These are phyloP conservation scores for Callosobruchus maculatus DNA, from an alignment of 2,888 invertebrate genomes.

Conservation along the genomic window DNA sequence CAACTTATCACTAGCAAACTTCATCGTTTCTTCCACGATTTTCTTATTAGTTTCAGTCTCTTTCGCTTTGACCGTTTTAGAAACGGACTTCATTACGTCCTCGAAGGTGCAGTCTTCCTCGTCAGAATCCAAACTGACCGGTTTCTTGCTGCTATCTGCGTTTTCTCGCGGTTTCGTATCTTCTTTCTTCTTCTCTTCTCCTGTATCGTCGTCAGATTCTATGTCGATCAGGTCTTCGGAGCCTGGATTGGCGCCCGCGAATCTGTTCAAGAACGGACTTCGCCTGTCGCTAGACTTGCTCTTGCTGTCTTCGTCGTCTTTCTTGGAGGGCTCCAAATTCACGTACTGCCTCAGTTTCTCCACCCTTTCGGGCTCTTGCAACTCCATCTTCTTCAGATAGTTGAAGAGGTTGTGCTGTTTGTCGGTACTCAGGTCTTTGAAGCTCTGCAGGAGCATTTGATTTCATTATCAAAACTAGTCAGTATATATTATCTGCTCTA, in stretches of 20 bases:
- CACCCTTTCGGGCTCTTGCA: constrained; percentile 71
- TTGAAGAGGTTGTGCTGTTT: constrained; percentile 81
- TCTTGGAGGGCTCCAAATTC: constrained; percentile 51
- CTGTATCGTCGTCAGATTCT: constrained; percentile 22
- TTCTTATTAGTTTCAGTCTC: constrained; percentile 51
- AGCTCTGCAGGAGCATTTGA: constrained; percentile 77
- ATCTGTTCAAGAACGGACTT: constrained; percentile 52
- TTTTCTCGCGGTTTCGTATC: constrained; percentile 23
- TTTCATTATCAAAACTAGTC: too few species aligned
- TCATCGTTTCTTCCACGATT: constrained; percentile 36
- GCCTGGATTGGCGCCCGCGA: constrained; percentile 46
- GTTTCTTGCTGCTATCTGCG: constrained; percentile 24
- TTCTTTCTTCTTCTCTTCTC: constrained; percentile 17
- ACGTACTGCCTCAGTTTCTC: constrained; percentile 74
- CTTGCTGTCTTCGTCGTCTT: constrained; percentile 28
- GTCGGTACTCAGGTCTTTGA: constrained; percentile 73
- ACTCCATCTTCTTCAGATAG: constrained; percentile 77
- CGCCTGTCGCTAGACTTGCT: constrained; percentile 11
- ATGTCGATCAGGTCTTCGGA: constrained; percentile 28
- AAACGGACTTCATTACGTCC: constrained; percentile 75
- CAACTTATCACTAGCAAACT: constrained; percentile 23
- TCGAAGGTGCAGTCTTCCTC: constrained; percentile 83
- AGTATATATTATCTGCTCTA: too few species aligned
- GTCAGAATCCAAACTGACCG: constrained; percentile 55
- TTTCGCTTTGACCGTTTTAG: constrained; percentile 67